phyloP scores from a whole-genome alignment of 2,113 vertebrate genomes.

The Dasyurus viverrinus region DNA sequence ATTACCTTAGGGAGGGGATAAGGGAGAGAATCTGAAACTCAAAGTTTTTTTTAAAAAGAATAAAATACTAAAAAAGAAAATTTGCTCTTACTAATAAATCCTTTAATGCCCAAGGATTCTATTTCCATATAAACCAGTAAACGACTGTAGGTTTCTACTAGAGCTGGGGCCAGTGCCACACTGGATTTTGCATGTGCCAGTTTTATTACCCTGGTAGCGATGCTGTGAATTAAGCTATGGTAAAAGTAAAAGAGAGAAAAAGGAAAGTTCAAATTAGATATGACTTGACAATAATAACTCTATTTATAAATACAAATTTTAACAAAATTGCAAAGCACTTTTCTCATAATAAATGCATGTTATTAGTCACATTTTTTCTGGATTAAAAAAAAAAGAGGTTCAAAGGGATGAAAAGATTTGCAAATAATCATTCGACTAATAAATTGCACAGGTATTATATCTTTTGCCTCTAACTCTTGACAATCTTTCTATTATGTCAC shows the following conservation, averaged over 20 bases:
- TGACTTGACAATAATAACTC: neutral
- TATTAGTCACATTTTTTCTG: neutral
- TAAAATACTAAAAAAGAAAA: neutral
- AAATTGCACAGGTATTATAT: neutral
- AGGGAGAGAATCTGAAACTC: too few species aligned
- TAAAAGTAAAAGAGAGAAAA: slow-evolving; percentile 55
- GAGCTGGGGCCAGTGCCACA: slow-evolving; percentile 94
- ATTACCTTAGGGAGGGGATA: too few species aligned
- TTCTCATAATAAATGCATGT: neutral
- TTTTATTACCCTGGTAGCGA: slow-evolving; percentile 98
- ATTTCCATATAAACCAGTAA: slow-evolving; percentile 99
- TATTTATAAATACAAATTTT: neutral
- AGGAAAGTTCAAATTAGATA: neutral
- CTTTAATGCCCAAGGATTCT: slow-evolving; percentile 98
- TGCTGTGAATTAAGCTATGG: slow-evolving; percentile 96
- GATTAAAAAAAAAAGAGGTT: neutral
- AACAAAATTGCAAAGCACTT: neutral
- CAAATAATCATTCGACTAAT: neutral
- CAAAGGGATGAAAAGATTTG: neutral
- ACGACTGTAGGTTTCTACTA: slow-evolving; percentile 98
- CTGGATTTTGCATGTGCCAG: slow-evolving; percentile 97
- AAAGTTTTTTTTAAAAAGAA: too few species aligned
- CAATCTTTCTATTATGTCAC: neutral
- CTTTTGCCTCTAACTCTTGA: neutral
- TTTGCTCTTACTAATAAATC: slow-evolving; percentile 95